Percentiles rank a stretch among this genome's conserved stretches.
phyloP scores from a whole-genome alignment of 2,888 invertebrate species.

The Temnothorax rugatulus region DNA sequence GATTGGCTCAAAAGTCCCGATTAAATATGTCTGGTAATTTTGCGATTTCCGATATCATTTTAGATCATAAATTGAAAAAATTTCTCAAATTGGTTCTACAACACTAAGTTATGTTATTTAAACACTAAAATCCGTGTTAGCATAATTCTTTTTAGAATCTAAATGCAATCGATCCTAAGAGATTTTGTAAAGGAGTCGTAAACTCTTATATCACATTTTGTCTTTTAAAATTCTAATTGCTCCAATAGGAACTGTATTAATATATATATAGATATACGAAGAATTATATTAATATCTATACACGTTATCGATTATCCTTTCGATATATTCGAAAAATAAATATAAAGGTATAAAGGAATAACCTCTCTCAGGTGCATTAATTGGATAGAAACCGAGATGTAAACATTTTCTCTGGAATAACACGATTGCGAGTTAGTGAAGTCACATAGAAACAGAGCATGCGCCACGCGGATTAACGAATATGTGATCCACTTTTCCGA shows the following conservation, averaged over 20 bases:
- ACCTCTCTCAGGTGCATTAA: constrained; percentile 24
- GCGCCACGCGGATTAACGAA: constrained; percentile 15
- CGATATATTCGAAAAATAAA: neutral
- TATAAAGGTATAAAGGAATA: neutral
- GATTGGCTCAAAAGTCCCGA: neutral
- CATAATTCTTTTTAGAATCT: neutral
- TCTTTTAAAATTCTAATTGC: neutral
- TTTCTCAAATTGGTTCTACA: neutral
- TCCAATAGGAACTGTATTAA: neutral
- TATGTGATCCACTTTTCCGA: constrained; percentile 11
- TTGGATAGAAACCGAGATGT: no score
- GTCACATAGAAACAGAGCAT: neutral
- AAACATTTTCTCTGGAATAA: constrained; percentile 17
- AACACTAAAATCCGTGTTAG: neutral
- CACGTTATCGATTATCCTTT: neutral
- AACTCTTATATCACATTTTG: neutral
- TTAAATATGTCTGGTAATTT: neutral
- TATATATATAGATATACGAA: no score
- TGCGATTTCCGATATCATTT: neutral
- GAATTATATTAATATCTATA: neutral
- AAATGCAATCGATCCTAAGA: neutral
- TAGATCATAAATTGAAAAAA: neutral
- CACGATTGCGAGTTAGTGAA: neutral
- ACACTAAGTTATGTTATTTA: neutral
- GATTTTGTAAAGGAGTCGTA: neutral